Conservation (phyloP, 2,888 invertebrate species). For the Synanthedon vespiformis region DNA sequence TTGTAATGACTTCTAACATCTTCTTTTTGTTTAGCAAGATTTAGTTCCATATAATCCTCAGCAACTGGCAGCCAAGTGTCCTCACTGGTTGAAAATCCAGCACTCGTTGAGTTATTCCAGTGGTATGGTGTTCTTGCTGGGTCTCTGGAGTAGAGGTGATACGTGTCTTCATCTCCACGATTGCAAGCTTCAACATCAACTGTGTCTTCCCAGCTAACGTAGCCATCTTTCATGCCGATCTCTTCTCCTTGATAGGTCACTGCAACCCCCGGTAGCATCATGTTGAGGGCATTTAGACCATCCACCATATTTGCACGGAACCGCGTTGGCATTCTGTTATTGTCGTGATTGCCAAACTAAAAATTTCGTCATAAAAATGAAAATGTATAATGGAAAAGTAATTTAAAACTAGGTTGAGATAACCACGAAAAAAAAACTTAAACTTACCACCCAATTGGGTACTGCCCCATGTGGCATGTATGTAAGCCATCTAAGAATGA, state of each 20-base stretch:
- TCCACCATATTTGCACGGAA: slow-evolving; percentile 68
- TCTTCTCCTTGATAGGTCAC: slow-evolving; percentile 80
- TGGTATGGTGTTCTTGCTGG: slow-evolving; percentile 67
- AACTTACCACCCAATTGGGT: slow-evolving; percentile 67
- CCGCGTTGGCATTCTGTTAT: slow-evolving; percentile 57
- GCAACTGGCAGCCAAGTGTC: slow-evolving; percentile 71
- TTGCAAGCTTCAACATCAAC: slow-evolving; percentile 47
- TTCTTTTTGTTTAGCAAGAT: slow-evolving; percentile 50
- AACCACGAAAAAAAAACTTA: neutral
- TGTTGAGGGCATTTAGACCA: slow-evolving; percentile 71
- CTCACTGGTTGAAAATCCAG: slow-evolving; percentile 57
- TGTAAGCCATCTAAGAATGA: slow-evolving; percentile 51
- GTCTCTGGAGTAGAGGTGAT: slow-evolving; percentile 41
- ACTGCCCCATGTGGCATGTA: slow-evolving; percentile 49
- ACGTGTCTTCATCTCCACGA: slow-evolving; percentile 36
- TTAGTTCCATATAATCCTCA: slow-evolving; percentile 54
- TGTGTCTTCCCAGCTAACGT: slow-evolving; percentile 42
- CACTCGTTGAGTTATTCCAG: slow-evolving; percentile 49
- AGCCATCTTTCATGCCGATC: slow-evolving; percentile 69
- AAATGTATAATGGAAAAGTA: neutral
- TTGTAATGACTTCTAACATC: slow-evolving; percentile 40
- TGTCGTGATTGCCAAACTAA: slow-evolving; percentile 72
- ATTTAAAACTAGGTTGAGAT: neutral
- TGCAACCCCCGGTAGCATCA: slow-evolving; percentile 76
- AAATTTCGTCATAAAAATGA: neutral